Evolutionary conservation across 92 coral and sea anemone species (phyloP).

Genomic region (Phenganax marumi): DNA sequence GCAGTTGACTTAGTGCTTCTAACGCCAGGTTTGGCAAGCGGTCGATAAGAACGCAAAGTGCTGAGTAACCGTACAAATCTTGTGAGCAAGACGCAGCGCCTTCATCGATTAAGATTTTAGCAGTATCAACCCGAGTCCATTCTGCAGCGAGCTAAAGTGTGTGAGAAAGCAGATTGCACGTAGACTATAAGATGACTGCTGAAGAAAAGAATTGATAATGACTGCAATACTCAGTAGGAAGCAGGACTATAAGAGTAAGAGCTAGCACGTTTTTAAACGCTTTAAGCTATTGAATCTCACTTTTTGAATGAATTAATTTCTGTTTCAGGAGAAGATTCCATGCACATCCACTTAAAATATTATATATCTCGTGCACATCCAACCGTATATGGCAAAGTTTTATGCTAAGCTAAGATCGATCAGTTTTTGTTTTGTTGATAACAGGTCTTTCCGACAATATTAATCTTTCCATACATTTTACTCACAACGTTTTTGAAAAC

Average conservation of each 20-base stretch:
- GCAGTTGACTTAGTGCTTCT: conserved; percentile 81
- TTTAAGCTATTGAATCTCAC: too few relatives aligned
- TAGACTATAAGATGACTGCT: neutral
- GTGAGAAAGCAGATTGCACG: neutral
- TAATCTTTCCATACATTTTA: too few relatives aligned
- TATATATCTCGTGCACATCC: too few relatives aligned
- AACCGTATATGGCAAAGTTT: too few relatives aligned
- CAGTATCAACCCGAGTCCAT: conserved; percentile 37
- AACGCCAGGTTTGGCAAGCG: conserved; percentile 69
- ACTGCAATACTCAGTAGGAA: neutral
- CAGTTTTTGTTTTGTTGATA: too few relatives aligned
- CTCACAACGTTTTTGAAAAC: too few relatives aligned
- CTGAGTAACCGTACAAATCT: conserved; percentile 65
- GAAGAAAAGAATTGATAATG: neutral
- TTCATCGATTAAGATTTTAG: conserved; percentile 58
- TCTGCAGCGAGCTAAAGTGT: conserved; percentile 29
- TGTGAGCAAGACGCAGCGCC: conserved; percentile 66
- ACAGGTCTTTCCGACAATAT: too few relatives aligned
- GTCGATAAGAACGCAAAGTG: conserved; percentile 58
- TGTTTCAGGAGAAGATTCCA: too few relatives aligned
- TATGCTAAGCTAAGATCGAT: too few relatives aligned
- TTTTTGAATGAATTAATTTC: too few relatives aligned
- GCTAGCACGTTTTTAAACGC: too few relatives aligned
- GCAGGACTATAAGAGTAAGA: neutral
- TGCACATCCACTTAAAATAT: too few relatives aligned